A percentile compares a stretch with the other conserved stretches of the same genome.
phyloP scores from a whole-genome alignment of 2,888 invertebrate genomes.

The Opisthograptis luteolata region DNA sequence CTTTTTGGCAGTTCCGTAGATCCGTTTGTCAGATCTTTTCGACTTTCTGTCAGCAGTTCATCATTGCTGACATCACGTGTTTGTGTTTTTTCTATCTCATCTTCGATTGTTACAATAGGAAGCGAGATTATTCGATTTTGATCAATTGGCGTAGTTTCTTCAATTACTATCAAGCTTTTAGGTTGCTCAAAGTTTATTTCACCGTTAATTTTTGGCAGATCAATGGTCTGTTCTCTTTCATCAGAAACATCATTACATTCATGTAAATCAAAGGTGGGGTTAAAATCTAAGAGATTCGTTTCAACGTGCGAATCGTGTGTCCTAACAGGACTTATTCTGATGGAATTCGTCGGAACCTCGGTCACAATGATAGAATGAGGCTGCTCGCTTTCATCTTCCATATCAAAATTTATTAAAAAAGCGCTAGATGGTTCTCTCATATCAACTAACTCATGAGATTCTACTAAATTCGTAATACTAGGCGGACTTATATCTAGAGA shows the following conservation, averaged over 20 bases:
- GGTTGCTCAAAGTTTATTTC: conserved; percentile 28
- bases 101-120: conserved; percentile 6
- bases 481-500: conserved; percentile 59
- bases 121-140: conserved; percentile 15
- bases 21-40: conserved; percentile 32
- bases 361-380: conserved; percentile 78
- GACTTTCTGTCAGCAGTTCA: conserved; percentile 3
- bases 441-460: conserved; percentile 65
- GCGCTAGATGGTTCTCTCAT: conserved; percentile 51
- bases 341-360: conserved; percentile 58
- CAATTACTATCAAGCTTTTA: conserved; percentile 23
- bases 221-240: conserved; percentile 28
- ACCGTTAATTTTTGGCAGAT: conserved; percentile 40
- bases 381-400: conserved; percentile 73
- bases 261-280: conserved; percentile 58
- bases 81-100: conserved; percentile 9
- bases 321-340: conserved; percentile 54
- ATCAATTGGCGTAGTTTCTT: conserved; percentile 11
- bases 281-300: conserved; percentile 39
- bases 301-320: conserved; percentile 56
- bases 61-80: conserved; percentile 6
- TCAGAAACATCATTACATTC: conserved; percentile 27
- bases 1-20: conserved; percentile 23
- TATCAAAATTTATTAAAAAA: conserved; percentile 63
- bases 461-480: conserved; percentile 65